These are phyloP conservation scores for Schizotus pectinicornis DNA, from an alignment of 2,888 invertebrate genomes.

Conservation along the genomic window DNA sequence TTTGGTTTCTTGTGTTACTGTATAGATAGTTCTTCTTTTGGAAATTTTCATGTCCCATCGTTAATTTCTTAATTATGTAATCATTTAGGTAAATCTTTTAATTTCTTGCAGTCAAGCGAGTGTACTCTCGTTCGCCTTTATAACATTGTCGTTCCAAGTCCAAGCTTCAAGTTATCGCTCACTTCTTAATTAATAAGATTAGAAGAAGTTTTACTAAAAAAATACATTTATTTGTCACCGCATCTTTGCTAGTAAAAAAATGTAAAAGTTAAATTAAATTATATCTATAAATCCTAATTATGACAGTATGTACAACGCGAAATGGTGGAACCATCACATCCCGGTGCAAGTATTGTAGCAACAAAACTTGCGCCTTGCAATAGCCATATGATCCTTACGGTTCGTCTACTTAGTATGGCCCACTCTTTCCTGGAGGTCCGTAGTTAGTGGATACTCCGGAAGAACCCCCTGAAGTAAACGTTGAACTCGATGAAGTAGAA, in stretches of 20 bases:
- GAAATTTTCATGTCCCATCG: no score
- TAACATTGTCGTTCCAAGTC: no score
- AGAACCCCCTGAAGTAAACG: neutral
- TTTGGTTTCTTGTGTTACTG: no score
- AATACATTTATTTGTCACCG: conserved; percentile 58
- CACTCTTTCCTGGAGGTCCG: conserved; percentile 53
- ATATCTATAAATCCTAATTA: conserved; percentile 41
- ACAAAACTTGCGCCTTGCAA: conserved; percentile 15
- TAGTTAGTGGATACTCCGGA: conserved; percentile 42
- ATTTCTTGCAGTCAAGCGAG: no score
- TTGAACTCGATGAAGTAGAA: neutral
- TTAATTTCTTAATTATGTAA: no score
- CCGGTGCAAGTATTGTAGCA: conserved; percentile 28
- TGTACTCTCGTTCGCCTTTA: no score
- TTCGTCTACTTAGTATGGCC: conserved; percentile 28
- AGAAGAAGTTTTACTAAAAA: conserved; percentile 36
- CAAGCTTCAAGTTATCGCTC: no score
- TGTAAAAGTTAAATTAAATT: conserved; percentile 30
- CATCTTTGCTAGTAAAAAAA: conserved; percentile 44
- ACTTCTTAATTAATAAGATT: neutral
- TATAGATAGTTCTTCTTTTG: no score
- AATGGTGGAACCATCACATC: conserved; percentile 31
- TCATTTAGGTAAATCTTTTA: no score
- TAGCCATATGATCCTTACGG: conserved; percentile 30
- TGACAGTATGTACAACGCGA: conserved; percentile 45